Evolutionary conservation across 2,113 vertebrate species (phyloP).

Genomic region (Scalopus aquaticus): DNA sequence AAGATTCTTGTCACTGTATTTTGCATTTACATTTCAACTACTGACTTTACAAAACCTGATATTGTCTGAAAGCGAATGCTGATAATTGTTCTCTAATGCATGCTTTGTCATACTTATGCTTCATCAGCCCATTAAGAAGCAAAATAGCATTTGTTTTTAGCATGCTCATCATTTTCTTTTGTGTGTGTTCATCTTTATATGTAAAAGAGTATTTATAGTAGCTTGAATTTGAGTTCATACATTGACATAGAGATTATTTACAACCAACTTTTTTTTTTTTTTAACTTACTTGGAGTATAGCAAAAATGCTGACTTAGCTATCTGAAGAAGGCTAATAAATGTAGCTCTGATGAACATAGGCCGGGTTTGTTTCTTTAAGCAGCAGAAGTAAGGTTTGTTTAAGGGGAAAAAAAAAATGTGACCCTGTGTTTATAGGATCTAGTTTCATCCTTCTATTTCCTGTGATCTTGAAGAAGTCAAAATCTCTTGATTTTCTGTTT

Average conservation of each 20-base stretch:
- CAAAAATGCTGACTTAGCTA: neutral
- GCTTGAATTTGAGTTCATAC: neutral
- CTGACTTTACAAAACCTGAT: neutral
- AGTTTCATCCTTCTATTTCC: neutral
- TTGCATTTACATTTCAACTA: slow-evolving; percentile 34
- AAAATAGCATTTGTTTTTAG: slow-evolving; percentile 41
- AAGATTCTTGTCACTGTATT: slow-evolving; percentile 37
- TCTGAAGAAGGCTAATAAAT: neutral
- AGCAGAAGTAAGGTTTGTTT: neutral
- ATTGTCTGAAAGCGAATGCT: slow-evolving; percentile 25
- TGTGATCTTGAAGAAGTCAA: neutral
- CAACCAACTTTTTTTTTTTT: neutral
- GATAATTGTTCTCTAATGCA: slow-evolving; percentile 44
- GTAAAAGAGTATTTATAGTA: neutral
- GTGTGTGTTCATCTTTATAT: neutral
- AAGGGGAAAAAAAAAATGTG: neutral
- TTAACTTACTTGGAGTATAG: neutral
- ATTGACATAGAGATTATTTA: neutral
- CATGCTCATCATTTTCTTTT: slow-evolving; percentile 34
- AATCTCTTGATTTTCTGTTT: neutral
- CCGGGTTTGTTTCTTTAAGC: neutral
- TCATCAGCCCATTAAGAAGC: neutral
- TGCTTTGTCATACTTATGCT: slow-evolving; percentile 38
- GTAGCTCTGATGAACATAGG: neutral
- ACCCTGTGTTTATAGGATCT: neutral